Evolutionary conservation across 1,140 invertebrate species (phyloP).

Genomic region (Drosophila ficusphila): DNA sequence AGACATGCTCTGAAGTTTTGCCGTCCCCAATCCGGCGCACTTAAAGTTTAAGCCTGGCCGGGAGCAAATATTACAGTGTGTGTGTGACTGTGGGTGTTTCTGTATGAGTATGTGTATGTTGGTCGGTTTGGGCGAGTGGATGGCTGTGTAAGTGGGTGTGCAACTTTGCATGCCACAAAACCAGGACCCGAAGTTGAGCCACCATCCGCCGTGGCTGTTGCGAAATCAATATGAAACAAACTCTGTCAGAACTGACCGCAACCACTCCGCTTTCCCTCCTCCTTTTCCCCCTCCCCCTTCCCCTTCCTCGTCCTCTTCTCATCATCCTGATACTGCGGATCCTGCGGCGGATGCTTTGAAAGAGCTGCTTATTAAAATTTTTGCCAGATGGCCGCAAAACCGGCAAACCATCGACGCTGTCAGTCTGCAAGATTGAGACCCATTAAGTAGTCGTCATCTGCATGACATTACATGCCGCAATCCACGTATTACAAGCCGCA

Average conservation of each 20-base stretch:
- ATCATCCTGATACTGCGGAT: constrained; percentile 44
- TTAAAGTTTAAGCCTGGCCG: constrained; percentile 29
- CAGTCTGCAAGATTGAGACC: constrained; percentile 40
- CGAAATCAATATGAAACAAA: constrained; percentile 73
- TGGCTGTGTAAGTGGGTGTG: background rate
- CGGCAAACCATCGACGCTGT: background rate
- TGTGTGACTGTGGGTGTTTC: background rate
- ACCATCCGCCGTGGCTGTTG: constrained; percentile 7
- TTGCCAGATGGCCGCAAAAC: constrained; percentile 46
- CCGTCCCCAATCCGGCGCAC: constrained; percentile 15
- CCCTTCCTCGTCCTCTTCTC: no score
- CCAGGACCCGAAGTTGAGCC: constrained; percentile 60
- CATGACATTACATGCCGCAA: constrained; percentile 77
- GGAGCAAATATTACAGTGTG: background rate
- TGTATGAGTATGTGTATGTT: background rate
- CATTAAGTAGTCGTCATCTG: constrained; percentile 78
- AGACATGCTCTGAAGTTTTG: constrained; percentile 23
- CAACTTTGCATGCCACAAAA: constrained; percentile 65
- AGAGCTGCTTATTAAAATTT: constrained; percentile 80
- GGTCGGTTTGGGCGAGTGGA: background rate
- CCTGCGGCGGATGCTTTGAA: constrained; percentile 65
- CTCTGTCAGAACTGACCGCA: constrained; percentile 54
- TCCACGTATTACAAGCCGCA: constrained; percentile 71
- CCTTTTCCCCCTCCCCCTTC: background rate
- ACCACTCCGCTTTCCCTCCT: constrained; percentile 3